Evolutionary conservation across 2,888 invertebrate species (phyloP).

Genomic region (Polymixis flavicincta): DNA sequence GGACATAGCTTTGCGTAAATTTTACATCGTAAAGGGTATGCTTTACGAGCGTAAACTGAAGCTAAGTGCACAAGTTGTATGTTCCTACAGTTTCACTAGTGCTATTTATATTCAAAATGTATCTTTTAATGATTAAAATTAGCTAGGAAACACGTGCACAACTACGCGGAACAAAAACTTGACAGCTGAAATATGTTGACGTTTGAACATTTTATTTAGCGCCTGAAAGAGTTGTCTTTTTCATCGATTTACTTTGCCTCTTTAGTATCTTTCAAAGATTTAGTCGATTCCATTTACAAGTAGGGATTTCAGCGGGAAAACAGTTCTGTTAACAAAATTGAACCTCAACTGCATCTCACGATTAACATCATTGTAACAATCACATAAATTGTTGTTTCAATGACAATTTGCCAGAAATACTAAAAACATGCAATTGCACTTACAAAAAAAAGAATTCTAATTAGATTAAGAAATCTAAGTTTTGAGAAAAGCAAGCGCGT

Average conservation of each 20-base stretch:
- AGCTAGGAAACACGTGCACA: conserved; percentile 73
- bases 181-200: conserved; percentile 37
- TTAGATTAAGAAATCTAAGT: too few relatives aligned
- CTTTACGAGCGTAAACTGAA: conserved; percentile 13
- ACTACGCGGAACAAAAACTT: conserved; percentile 67
- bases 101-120: conserved; percentile 14
- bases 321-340: too few relatives aligned
- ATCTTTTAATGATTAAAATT: conserved; percentile 30
- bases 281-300: conserved; percentile 17
- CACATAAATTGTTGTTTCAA: too few relatives aligned
- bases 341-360: too few relatives aligned
- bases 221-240: conserved; percentile 4
- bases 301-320: background rate
- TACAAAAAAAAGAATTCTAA: too few relatives aligned
- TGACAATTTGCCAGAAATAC: too few relatives aligned
- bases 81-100: background rate
- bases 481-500: too few relatives aligned
- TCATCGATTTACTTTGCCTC: background rate
- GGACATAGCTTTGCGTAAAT: conserved; percentile 80
- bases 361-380: too few relatives aligned
- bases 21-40: conserved; percentile 67
- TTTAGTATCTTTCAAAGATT: background rate
- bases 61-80: conserved; percentile 5
- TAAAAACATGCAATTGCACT: too few relatives aligned
- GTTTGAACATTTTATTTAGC: conserved; percentile 29